Conservation (phyloP, 2,113 vertebrate species). For the Eptesicus fuscus region DNA sequence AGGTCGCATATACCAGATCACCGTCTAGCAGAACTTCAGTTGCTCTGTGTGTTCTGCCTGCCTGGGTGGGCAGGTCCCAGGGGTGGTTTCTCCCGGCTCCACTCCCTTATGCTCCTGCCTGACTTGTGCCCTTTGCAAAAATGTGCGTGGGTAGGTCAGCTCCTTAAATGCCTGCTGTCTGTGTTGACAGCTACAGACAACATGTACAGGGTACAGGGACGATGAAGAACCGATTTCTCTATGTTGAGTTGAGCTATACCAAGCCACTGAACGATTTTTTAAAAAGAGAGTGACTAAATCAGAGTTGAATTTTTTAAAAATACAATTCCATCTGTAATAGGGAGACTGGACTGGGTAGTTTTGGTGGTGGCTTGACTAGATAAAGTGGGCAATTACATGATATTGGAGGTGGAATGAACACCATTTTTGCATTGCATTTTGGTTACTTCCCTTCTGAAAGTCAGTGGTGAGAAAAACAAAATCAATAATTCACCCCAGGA, state of each 20-base stretch:
- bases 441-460: neutral
- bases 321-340: neutral
- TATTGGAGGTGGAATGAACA: neutral
- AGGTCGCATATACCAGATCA: neutral
- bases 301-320: neutral
- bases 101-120: fast-evolving
- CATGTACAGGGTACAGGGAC: neutral
- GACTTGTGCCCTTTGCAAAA: neutral
- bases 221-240: neutral
- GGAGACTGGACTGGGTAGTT: neutral
- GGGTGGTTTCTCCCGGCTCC: neutral
- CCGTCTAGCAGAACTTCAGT: neutral
- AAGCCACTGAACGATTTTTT: neutral
- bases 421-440: neutral
- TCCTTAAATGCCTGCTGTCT: neutral
- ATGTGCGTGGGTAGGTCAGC: neutral
- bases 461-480: neutral
- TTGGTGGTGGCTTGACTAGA: neutral
- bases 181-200: neutral
- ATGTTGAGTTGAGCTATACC: neutral
- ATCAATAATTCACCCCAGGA: neutral
- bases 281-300: neutral
- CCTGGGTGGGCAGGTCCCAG: neutral
- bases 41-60: fast-evolving
- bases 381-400: neutral